These are phyloP conservation scores for Scyliorhinus canicula DNA, from an alignment of 2,797 vertebrate genomes.

Conservation along the genomic window DNA sequence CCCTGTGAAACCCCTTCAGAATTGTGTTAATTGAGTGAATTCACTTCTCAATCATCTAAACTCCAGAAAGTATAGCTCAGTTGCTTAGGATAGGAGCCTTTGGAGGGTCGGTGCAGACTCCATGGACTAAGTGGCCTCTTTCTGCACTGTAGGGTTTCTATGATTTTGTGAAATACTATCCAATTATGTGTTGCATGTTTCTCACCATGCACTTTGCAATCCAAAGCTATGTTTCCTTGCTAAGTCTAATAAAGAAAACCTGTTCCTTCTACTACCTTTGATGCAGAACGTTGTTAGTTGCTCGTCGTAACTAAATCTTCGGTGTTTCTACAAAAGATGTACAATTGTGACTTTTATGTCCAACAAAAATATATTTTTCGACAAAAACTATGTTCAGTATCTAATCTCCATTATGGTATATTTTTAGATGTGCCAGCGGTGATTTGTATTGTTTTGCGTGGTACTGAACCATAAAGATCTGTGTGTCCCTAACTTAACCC, in stretches of 20 bases:
- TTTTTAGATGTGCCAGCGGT: background rate
- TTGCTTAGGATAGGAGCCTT: too few species aligned
- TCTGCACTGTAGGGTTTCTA: too few species aligned
- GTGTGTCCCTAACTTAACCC: background rate
- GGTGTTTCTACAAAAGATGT: too few species aligned
- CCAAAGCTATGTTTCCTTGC: background rate
- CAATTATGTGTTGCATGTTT: background rate
- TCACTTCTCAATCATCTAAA: too few species aligned
- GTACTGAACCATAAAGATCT: background rate
- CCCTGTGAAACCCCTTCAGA: too few species aligned
- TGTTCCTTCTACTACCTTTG: background rate
- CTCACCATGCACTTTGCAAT: background rate
- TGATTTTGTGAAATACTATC: background rate
- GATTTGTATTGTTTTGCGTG: background rate
- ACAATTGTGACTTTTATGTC: background rate
- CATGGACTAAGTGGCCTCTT: too few species aligned
- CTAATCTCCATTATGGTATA: background rate
- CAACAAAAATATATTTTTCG: background rate
- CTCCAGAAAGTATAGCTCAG: too few species aligned
- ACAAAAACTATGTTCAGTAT: background rate
- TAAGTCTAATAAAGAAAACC: background rate
- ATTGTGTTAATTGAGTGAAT: too few species aligned
- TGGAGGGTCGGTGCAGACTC: too few species aligned
- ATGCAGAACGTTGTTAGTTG: too few species aligned
- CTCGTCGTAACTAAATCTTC: too few species aligned